Evolutionary conservation across 2,888 invertebrate species (phyloP).

Genomic region (Euzetes globulus): DNA sequence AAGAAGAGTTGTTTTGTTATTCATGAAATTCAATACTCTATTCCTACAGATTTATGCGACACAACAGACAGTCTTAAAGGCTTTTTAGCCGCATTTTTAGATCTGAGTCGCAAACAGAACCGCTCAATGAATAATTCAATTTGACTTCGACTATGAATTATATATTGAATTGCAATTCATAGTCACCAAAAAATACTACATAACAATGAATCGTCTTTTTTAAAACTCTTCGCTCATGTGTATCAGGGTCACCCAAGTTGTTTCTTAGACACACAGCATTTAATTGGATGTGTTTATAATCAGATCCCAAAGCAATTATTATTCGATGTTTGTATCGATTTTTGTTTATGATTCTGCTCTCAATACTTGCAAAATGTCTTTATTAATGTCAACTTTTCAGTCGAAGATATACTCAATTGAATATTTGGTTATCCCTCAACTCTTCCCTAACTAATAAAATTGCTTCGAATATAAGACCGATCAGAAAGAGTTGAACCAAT

Average conservation of each 20-base stretch:
- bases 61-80: constrained; percentile 7
- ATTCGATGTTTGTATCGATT: too few relatives aligned
- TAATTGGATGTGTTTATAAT: too few relatives aligned
- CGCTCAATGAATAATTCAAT: constrained; percentile 23
- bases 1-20: not conserved
- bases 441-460: not conserved
- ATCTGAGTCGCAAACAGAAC: not conserved
- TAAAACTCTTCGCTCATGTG: not conserved
- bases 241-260: too few relatives aligned
- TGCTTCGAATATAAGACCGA: not conserved
- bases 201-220: not conserved
- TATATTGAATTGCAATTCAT: not conserved
- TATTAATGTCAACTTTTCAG: too few relatives aligned
- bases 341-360: too few relatives aligned
- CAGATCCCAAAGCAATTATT: too few relatives aligned
- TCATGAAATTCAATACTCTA: constrained; percentile 13
- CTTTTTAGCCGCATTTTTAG: not conserved
- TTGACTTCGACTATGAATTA: constrained; percentile 3
- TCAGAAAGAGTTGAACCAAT: not conserved
- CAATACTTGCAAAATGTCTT: too few relatives aligned
- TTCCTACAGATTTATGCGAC: not conserved
- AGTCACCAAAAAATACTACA: not conserved
- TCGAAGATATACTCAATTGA: too few relatives aligned
- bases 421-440: too few relatives aligned
- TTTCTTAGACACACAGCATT: too few relatives aligned